Conservation (phyloP, 2,113 vertebrate genomes). For the Catagonus wagneri region DNA sequence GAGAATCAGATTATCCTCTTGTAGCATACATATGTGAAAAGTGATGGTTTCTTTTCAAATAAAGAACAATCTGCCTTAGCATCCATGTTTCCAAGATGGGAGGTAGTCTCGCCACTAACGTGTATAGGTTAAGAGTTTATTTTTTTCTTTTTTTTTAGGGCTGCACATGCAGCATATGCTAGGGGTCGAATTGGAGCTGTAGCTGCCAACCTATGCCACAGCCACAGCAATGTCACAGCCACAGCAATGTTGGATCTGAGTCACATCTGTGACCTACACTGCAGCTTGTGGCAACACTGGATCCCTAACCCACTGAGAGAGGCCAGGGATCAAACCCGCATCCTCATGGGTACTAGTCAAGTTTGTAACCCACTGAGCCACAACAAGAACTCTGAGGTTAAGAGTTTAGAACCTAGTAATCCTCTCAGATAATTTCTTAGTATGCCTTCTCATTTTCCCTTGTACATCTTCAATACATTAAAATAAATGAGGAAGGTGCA, state of each 20-base stretch:
- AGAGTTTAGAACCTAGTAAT: not conserved
- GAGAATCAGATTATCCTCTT: not conserved
- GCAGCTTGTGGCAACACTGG: no score
- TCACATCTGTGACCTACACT: no score
- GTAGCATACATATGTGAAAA: not conserved
- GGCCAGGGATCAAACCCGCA: no score
- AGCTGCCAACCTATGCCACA: no score
- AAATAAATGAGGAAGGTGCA: not conserved
- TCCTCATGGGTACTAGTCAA: no score
- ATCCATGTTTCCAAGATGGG: not conserved
- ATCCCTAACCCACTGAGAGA: no score
- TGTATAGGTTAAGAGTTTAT: not conserved
- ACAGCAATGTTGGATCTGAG: no score
- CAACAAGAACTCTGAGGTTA: not conserved
- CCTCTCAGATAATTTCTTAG: not conserved
- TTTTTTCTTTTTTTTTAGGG: no score
- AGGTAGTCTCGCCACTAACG: not conserved
- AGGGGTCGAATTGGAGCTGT: no score
- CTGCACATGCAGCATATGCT: no score
- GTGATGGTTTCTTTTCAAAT: not conserved
- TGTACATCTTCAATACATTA: slow-evolving; percentile 7
- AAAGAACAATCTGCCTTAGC: not conserved
- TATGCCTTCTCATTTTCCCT: not conserved
- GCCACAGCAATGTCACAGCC: no score
- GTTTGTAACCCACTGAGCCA: no score